Base-by-base conservation (phyloP, 2,888 invertebrate species). In the Chymomyza procnemis region DNA sequence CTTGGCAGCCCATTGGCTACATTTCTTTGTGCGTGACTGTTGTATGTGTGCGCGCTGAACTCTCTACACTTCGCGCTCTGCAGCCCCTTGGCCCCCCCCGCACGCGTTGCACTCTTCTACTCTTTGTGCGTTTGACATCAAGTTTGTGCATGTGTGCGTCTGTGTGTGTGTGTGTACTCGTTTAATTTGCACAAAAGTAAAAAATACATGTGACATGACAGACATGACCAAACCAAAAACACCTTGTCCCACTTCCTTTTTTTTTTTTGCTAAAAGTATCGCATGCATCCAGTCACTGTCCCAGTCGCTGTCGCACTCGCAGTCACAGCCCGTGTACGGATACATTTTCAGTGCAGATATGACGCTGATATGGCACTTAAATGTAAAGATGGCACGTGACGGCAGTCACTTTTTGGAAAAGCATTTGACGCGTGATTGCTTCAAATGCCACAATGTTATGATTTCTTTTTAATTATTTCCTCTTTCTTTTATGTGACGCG, bases 351-450 rank as follows among this genome's bases (percentile, higher is more conserved):
- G 64, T 76, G 75, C 22, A 19, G 19, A 55, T 19, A 55, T 55
- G 19, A 55, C 55, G 55, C 56, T 76, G 74, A 75, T 75, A 70
- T 76, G 62, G 66, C 12, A 59, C 55, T 56, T 30, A 69, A 64
- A 61, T 67, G 61, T 26, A 73, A 21, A 18, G 4, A 47, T 64
- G 67, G 59, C 16, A 18, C 34, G 57, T 41, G 34, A n/a, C n/a
- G n/a, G n/a, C n/a, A n/a, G n/a, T n/a, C n/a, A n/a, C 34, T 12
- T 41, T 41, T 41, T 12, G 12, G 3, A 41, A 41, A 41, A 12
- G 2, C 34, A 41, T 12, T 41, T 41, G 3, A 41, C 34, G 12
- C 34, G 34, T 41, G 34, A 41, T 41, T 41, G 34, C 12, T 41
- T 30, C 6, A 3, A 30, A 30, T 3, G n/a, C n/a, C 34, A 5